phyloP scores from a whole-genome alignment of 2,113 vertebrate genomes.

The Thalassoma bifasciatum region DNA sequence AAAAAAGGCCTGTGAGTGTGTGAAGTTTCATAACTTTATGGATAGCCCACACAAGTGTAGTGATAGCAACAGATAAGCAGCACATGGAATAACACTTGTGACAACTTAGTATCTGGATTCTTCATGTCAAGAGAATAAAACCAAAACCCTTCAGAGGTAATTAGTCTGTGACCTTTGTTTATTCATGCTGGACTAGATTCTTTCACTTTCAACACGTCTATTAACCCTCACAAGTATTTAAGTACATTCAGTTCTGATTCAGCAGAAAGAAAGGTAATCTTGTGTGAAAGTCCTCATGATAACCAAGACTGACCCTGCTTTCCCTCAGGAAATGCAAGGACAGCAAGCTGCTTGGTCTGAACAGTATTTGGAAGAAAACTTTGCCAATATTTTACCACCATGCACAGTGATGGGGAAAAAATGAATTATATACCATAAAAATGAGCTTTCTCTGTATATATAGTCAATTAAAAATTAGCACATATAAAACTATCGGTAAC shows the following conservation, averaged over 20 bases:
- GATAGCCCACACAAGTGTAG: not conserved
- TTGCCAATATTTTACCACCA: no score
- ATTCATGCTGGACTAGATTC: not conserved
- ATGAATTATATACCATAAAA: no score
- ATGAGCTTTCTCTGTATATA: no score
- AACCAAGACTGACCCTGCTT: not conserved
- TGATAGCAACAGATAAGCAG: slow-evolving; percentile 14
- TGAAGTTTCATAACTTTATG: not conserved
- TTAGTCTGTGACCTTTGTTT: not conserved
- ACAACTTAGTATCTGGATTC: not conserved
- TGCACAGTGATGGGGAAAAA: no score
- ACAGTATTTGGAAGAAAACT: no score
- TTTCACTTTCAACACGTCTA: not conserved
- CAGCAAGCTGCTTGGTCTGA: no score
- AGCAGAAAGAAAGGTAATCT: not conserved
- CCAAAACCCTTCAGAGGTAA: not conserved
- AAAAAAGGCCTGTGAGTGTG: not conserved
- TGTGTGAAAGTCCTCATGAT: not conserved
- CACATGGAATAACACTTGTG: not conserved
- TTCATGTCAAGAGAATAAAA: not conserved
- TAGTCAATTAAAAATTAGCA: no score
- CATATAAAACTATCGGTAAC: no score
- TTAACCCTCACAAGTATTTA: not conserved
- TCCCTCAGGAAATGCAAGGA: not conserved
- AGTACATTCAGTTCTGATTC: slow-evolving; percentile 6